Conservation (phyloP, 2,113 vertebrate genomes). For the Acrocephalus arundinaceus region DNA sequence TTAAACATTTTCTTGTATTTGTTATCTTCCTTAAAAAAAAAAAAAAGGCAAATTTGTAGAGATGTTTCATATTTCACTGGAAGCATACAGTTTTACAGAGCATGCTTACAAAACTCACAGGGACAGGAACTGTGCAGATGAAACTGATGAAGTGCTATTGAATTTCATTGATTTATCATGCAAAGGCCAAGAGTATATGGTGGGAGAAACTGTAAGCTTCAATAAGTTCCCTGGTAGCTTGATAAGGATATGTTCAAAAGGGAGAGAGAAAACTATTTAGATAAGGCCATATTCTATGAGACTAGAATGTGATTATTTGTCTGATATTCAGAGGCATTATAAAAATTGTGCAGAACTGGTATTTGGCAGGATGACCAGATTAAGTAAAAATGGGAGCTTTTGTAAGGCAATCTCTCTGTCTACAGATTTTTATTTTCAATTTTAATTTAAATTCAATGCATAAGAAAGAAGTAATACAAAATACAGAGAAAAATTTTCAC, state of each 20-base stretch:
- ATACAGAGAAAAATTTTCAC: background rate
- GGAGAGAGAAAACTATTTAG: conserved; percentile 15
- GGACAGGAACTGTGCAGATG: background rate
- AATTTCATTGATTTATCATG: conserved; percentile 55
- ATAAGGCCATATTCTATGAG: conserved; percentile 2
- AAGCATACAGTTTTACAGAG: background rate
- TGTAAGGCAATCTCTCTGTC: background rate
- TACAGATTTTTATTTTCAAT: background rate
- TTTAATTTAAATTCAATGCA: background rate
- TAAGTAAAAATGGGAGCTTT: background rate
- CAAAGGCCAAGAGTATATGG: background rate
- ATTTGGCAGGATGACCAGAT: background rate
- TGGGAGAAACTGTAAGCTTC: conserved; percentile 7
- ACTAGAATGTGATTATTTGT: conserved; percentile 28
- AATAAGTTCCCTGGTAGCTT: conserved; percentile 31
- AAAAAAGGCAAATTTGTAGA: background rate
- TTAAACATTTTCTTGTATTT: background rate
- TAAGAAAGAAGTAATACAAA: background rate
- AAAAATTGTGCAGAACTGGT: background rate
- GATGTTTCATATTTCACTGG: conserved; percentile 25
- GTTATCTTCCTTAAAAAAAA: background rate
- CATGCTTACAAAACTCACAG: conserved; percentile 30
- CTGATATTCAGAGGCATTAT: background rate
- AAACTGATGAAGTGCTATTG: conserved; percentile 7
- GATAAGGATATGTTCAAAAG: conserved; percentile 27